Evolutionary conservation across 1,140 invertebrate species (phyloP).

Genomic region (Drosophila ogumai): DNA sequence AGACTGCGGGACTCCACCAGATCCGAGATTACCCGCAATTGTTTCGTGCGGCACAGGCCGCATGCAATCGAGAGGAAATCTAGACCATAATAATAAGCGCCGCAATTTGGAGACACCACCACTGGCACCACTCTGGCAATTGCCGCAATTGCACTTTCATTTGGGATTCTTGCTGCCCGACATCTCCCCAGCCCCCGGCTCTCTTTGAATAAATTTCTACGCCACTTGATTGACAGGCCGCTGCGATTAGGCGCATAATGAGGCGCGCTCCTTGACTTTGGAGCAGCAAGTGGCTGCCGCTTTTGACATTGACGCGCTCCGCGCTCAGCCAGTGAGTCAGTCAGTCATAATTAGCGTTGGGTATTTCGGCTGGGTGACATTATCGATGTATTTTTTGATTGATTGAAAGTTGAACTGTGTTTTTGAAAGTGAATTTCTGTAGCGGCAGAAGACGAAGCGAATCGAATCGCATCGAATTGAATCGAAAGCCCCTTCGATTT

Average conservation of each 20-base stretch:
- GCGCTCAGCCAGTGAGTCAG: constrained; percentile 10
- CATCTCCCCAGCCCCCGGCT: constrained; percentile 5
- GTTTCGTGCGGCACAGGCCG: constrained; percentile 28
- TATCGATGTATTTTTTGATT: constrained; percentile 61
- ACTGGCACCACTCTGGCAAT: constrained; percentile 14
- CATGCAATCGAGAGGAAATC: constrained; percentile 48
- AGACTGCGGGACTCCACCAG: constrained; percentile 8
- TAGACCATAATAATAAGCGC: constrained; percentile 46
- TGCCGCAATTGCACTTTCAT: constrained; percentile 46
- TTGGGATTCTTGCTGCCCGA: constrained; percentile 36
- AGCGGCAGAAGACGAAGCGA: constrained; percentile 40
- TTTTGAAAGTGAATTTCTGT: constrained; percentile 66
- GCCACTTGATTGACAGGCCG: constrained; percentile 42
- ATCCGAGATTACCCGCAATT: constrained; percentile 38
- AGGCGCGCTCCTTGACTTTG: constrained; percentile 28
- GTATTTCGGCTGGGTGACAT: constrained; percentile 61
- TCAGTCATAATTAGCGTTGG: constrained; percentile 64
- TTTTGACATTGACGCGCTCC: constrained; percentile 46
- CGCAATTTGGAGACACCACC: constrained; percentile 39
- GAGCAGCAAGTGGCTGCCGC: constrained; percentile 14
- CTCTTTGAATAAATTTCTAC: constrained; percentile 54
- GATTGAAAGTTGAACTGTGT: constrained; percentile 64
- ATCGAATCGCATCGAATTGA: constrained; percentile 31
- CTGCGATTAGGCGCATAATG: constrained; percentile 47
- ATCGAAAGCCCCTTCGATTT: constrained; percentile 32